phyloP scores from a whole-genome alignment of 2,888 invertebrate genomes.

The Hartigia nigra region DNA sequence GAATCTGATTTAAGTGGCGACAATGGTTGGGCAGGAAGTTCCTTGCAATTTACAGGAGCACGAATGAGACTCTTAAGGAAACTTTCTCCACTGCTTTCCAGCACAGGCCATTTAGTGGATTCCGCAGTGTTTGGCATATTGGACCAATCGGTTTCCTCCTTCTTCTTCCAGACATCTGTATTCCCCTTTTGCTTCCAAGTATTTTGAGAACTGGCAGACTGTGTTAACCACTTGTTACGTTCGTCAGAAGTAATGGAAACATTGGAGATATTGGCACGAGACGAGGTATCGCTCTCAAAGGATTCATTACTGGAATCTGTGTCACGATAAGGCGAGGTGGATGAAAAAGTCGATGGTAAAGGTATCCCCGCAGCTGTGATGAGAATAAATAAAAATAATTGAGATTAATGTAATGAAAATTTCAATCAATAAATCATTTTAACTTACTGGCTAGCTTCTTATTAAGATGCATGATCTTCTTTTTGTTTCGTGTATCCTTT shows the following conservation, averaged over 20 bases:
- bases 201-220: conserved; percentile 20
- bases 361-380: conserved; percentile 50
- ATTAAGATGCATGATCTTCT: conserved; percentile 67
- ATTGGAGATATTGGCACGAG: conserved; percentile 35
- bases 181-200: conserved; percentile 44
- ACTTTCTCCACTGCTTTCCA: conserved; percentile 43
- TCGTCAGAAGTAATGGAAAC: conserved; percentile 38
- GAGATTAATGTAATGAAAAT: background rate
- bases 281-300: conserved; percentile 46
- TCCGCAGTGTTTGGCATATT: conserved; percentile 33
- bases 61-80: conserved; percentile 52
- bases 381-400: conserved; percentile 12
- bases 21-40: conserved; percentile 45
- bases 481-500: conserved; percentile 60
- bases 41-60: conserved; percentile 37
- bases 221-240: conserved; percentile 38
- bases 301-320: conserved; percentile 61
- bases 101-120: conserved; percentile 47
- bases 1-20: conserved; percentile 66
- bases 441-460: conserved; percentile 66
- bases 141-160: conserved; percentile 47
- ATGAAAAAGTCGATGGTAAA: conserved; percentile 42
- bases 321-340: conserved; percentile 50
- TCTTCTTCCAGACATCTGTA: conserved; percentile 40
- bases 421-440: background rate